phyloP scores from a whole-genome alignment of 2,797 vertebrate genomes.

The Enteromius radiatus region DNA sequence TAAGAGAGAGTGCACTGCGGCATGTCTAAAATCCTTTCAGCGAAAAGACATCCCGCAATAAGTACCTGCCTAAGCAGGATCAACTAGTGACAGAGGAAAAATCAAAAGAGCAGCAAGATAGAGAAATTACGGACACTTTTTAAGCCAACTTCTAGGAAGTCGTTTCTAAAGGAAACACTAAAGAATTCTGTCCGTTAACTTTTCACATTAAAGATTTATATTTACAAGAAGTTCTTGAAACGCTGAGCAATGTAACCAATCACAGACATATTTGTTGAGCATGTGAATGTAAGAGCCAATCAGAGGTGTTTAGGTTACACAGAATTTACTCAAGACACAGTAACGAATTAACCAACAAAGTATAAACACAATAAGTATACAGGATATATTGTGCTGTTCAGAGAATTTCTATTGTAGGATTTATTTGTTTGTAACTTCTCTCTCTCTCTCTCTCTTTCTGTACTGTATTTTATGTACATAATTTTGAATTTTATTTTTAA shows the following conservation, averaged over 20 bases:
- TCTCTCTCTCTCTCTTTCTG: too few species aligned
- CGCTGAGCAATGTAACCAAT: neutral
- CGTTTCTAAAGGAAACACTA: neutral
- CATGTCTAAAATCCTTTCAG: conserved; percentile 7
- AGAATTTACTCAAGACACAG: too few species aligned
- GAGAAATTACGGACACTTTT: neutral
- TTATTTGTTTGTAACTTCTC: too few species aligned
- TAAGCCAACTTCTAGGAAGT: neutral
- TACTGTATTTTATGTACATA: too few species aligned
- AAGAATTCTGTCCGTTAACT: too few species aligned
- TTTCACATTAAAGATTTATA: neutral
- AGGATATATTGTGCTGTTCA: too few species aligned
- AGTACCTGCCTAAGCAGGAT: neutral
- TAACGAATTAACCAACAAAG: too few species aligned
- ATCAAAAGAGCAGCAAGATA: neutral
- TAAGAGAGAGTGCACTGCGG: neutral
- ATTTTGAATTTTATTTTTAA: too few species aligned
- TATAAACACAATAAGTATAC: too few species aligned
- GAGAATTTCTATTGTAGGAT: too few species aligned
- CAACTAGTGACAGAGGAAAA: neutral
- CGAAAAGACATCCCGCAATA: neutral
- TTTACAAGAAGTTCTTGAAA: neutral
- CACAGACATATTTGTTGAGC: neutral
- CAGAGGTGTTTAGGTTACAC: too few species aligned
- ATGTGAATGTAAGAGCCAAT: neutral